phyloP scores from a whole-genome alignment of 2,113 vertebrate species.

The Oxygymnocypris stewartii region DNA sequence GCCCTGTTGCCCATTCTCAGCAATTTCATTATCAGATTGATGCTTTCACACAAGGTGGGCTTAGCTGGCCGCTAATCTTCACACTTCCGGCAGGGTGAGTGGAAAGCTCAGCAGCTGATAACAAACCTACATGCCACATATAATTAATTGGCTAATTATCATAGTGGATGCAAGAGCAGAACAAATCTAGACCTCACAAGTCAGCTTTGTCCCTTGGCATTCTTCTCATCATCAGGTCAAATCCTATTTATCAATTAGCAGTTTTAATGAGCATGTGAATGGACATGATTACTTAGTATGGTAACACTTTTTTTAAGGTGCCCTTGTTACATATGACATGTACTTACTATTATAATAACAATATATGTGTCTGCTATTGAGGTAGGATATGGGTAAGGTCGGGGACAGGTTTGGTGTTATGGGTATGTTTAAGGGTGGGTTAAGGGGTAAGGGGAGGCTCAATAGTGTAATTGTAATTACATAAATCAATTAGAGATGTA shows the following conservation, averaged over 20 bases:
- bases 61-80: conserved; percentile 21
- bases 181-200: conserved; percentile 17
- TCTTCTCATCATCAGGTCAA: conserved; percentile 23
- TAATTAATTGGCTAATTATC: conserved; percentile 36
- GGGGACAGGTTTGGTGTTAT: too few species aligned
- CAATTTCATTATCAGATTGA: conserved; percentile 32
- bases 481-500: too few species aligned
- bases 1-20: background rate
- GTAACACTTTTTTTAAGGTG: too few species aligned
- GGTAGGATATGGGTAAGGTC: too few species aligned
- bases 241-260: conserved; percentile 27
- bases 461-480: too few species aligned
- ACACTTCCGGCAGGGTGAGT: background rate
- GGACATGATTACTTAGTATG: background rate
- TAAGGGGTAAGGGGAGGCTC: too few species aligned
- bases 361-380: too few species aligned
- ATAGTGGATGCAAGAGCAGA: background rate
- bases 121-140: conserved; percentile 34
- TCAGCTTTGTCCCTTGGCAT: conserved; percentile 27
- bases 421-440: too few species aligned
- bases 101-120: conserved; percentile 31
- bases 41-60: conserved; percentile 34
- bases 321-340: too few species aligned
- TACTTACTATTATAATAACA: too few species aligned
- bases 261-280: conserved; percentile 17